These are phyloP conservation scores for Cherax destructor DNA, from an alignment of 1,140 invertebrate species.

Conservation along the genomic window DNA sequence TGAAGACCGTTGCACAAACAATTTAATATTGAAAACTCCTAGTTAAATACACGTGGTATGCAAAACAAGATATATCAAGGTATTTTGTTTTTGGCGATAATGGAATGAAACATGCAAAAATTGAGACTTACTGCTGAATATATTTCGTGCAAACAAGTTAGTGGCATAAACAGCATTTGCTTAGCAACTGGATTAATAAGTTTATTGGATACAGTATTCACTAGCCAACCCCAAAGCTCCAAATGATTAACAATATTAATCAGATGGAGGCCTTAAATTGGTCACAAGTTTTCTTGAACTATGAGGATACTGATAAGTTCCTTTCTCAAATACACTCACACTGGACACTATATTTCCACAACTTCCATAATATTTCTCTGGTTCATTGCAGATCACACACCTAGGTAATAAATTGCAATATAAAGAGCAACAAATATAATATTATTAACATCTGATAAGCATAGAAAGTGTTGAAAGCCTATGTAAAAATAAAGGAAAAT, in stretches of 20 bases:
- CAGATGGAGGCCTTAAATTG: neutral
- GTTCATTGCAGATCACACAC: neutral
- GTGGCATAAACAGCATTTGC: neutral
- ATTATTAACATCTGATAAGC: neutral
- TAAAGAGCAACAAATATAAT: conserved; percentile 16
- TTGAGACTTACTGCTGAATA: neutral
- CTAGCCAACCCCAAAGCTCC: neutral
- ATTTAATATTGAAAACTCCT: neutral
- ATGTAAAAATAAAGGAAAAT: neutral
- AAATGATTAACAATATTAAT: neutral
- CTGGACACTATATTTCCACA: neutral
- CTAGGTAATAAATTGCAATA: conserved; percentile 1
- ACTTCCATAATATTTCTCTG: neutral
- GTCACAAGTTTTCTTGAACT: neutral
- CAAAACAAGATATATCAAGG: conserved; percentile 10
- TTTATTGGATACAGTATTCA: neutral
- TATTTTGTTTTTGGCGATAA: neutral
- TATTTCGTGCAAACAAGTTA: neutral
- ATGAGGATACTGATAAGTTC: neutral
- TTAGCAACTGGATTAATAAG: neutral
- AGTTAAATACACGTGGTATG: neutral
- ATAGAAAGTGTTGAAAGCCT: conserved; percentile 3
- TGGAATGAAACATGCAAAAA: conserved; percentile 11
- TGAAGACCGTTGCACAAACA: neutral
- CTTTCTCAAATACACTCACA: neutral